Conservation (phyloP, 2,888 invertebrate genomes). For the Muscina levida region DNA sequence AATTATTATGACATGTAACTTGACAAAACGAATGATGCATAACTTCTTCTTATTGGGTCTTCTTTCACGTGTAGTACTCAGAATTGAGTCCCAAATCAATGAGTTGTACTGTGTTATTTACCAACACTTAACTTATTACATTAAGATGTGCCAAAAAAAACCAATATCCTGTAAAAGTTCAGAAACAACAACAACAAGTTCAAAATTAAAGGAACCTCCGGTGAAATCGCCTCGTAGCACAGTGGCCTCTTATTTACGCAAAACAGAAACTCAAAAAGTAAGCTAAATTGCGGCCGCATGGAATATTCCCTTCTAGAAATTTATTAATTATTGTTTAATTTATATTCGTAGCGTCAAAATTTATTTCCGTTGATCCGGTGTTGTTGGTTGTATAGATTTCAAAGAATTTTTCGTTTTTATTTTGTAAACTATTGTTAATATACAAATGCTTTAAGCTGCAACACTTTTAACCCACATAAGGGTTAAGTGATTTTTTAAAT, state of each 20-base stretch:
- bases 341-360: slow-evolving; percentile 64
- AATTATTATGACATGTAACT: no score
- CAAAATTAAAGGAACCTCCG: slow-evolving; percentile 51
- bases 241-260: slow-evolving; percentile 70
- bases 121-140: neutral
- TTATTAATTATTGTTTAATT: slow-evolving; percentile 18
- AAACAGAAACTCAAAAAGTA: slow-evolving; percentile 75
- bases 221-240: slow-evolving; percentile 59
- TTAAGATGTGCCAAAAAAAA: neutral
- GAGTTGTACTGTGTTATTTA: no score
- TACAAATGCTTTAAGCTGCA: no score
- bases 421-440: no score
- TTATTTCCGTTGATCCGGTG: slow-evolving; percentile 66
- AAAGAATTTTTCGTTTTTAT: no score
- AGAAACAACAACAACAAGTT: slow-evolving; percentile 12
- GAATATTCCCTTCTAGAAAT: neutral
- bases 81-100: no score
- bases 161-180: neutral
- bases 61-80: no score
- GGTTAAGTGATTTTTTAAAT: no score
- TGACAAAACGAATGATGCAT: no score
- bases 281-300: slow-evolving; percentile 55
- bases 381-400: no score
- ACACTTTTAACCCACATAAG: no score
- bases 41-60: no score